Evolutionary conservation across 2,113 vertebrate genomes (phyloP), one percentile per base, ranked within the genome.

Genomic region (Pseudorhombus dupliciocellatus): DNA sequence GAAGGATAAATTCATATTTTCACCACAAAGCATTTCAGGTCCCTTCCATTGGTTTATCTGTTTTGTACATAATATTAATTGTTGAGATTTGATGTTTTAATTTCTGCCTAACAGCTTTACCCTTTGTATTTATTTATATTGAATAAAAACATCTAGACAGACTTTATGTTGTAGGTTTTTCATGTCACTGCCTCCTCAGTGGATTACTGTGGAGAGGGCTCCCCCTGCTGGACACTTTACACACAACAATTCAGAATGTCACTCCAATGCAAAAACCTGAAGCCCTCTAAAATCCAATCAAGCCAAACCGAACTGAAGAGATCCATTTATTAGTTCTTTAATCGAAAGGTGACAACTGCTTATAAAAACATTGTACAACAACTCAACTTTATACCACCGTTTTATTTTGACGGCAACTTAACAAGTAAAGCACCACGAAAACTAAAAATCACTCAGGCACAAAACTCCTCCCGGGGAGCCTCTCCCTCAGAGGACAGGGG

Each of bases 51-150:
- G 37, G 54, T 77, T 37, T 25, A 11, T 16, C 74, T 74, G 37
- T 75, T 79, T 75, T 86, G 78, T 84, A 84, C 7, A 77, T 79
- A 63, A 42, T n/a, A n/a, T 65, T 22, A 69, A 65, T 84, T 15
- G 14, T 50, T 50, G 70, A 81, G 59, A 77, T 84, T 77, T 73
- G 48, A 70, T 73, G 48, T 79, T 65, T 60, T 56, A 9, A 80
- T 71, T 86, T 79, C 68, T 37, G 20, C 46, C 52, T 83, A 90
- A 88, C 60, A 61, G 9, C 26, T 62, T 77, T 71, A 52, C 66
- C 20, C 53, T 83, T 77, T 88, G 24, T 89, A 88, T 87, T 85
- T 89, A 90, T 89, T 88, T 86, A 85, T 92, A 72, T 75, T 64
- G 62, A 86, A 84, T 74, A 72, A 63, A 82, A 81, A 46, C 7